These are phyloP conservation scores for Polymixis lichenea DNA, from an alignment of 2,888 invertebrate genomes.

Conservation along the genomic window DNA sequence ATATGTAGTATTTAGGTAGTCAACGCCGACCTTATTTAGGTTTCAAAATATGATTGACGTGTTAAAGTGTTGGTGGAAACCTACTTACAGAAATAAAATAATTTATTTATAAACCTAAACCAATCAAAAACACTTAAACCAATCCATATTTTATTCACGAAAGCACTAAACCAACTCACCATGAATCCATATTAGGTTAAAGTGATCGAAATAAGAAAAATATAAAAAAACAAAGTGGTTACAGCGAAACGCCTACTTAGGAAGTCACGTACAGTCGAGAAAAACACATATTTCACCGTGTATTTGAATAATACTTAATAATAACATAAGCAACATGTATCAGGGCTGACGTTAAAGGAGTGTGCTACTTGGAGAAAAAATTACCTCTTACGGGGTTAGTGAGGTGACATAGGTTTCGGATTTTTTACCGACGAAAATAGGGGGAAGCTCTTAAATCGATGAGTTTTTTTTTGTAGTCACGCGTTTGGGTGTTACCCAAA, in stretches of 20 bases:
- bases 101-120: not conserved
- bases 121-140: constrained; percentile 15
- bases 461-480: no score
- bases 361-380: constrained; percentile 49
- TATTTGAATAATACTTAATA: constrained; percentile 72
- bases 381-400: constrained; percentile 56
- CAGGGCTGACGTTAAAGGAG: constrained; percentile 63
- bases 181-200: constrained; percentile 64
- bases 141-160: constrained; percentile 9
- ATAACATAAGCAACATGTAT: constrained; percentile 68
- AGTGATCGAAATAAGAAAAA: constrained; percentile 58
- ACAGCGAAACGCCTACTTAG: constrained; percentile 54
- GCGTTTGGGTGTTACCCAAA: no score
- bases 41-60: no score
- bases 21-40: no score
- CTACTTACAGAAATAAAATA: no score
- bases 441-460: no score
- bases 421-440: not conserved
- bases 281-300: constrained; percentile 68
- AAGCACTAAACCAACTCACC: constrained; percentile 38
- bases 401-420: constrained; percentile 44
- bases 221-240: constrained; percentile 43
- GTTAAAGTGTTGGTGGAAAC: no score
- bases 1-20: no score
- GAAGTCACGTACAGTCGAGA: constrained; percentile 59